Percentiles rank a stretch among this genome's conserved stretches.
Evolutionary conservation across 2,113 vertebrate genomes (phyloP).

Genomic region (Potamarius usumacintae): DNA sequence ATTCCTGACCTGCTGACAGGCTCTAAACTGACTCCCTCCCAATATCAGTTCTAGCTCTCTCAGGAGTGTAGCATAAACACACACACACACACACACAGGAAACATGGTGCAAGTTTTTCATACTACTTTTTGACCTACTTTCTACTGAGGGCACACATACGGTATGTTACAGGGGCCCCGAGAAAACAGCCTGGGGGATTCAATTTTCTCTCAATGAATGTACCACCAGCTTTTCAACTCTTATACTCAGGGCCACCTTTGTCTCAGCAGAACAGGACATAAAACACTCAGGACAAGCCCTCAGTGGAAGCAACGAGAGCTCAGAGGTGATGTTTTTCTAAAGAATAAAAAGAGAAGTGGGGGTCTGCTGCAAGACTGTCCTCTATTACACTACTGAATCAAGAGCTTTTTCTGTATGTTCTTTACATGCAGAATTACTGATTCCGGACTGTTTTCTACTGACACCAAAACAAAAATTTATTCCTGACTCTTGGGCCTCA

Average conservation of each 20-base stretch:
- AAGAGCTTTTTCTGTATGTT: not conserved
- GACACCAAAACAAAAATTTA: constrained; percentile 10
- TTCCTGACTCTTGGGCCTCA: not conserved
- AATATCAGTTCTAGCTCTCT: constrained; percentile 25
- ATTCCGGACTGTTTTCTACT: constrained; percentile 13
- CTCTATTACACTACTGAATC: constrained; percentile 26
- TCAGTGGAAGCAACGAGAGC: constrained; percentile 19
- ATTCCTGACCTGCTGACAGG: constrained; percentile 52
- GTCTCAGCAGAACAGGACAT: constrained; percentile 60
- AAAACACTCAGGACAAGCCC: constrained; percentile 62
- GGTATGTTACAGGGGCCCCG: constrained; percentile 61
- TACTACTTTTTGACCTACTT: constrained; percentile 68
- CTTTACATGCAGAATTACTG: constrained; percentile 6
- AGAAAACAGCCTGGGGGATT: constrained; percentile 34
- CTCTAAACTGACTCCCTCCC: constrained; percentile 52
- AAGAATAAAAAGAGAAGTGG: not conserved
- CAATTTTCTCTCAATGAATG: constrained; percentile 65
- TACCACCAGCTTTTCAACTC: constrained; percentile 65
- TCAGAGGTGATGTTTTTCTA: constrained; percentile 1
- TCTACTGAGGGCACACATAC: constrained; percentile 56
- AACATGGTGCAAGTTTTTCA: constrained; percentile 29
- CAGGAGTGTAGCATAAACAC: constrained; percentile 46
- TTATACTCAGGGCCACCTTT: constrained; percentile 61
- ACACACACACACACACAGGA: constrained; percentile 41
- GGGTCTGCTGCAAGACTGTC: constrained; percentile 5